Evolutionary conservation across 1,140 invertebrate genomes (phyloP).

Genomic region (Drosophila bifasciata): DNA sequence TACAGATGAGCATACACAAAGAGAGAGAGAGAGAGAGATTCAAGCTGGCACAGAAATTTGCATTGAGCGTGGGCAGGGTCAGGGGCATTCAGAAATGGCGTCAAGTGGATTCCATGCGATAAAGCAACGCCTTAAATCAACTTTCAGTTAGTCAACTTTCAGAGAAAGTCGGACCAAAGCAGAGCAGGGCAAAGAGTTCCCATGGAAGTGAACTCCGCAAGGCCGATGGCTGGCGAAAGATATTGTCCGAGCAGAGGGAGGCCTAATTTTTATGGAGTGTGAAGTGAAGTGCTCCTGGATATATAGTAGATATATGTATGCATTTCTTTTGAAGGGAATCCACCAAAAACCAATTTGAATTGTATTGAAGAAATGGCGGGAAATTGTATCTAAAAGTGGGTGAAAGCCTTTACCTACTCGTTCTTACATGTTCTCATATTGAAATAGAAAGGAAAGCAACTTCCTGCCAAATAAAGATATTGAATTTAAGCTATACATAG

Average conservation of each 20-base stretch:
- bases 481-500: no score
- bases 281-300: not conserved
- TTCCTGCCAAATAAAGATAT: no score
- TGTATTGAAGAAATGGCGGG: no score
- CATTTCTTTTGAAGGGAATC: no score
- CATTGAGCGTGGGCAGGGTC: conserved; percentile 32
- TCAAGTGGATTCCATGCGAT: conserved; percentile 43
- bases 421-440: no score
- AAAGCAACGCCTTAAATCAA: conserved; percentile 20
- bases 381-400: no score
- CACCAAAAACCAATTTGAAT: no score
- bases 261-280: not conserved
- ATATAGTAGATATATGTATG: no score
- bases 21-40: not conserved
- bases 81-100: conserved; percentile 32
- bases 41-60: conserved; percentile 17
- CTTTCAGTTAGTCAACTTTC: not conserved
- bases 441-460: no score
- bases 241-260: conserved; percentile 1
- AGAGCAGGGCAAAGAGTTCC: not conserved
- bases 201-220: conserved; percentile 4
- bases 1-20: conserved; percentile 17
- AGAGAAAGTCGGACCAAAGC: no score
- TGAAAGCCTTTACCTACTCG: no score
- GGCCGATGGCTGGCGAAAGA: not conserved